Conservation (phyloP, 1,140 invertebrate genomes). For the Reticulitermes speratus region DNA sequence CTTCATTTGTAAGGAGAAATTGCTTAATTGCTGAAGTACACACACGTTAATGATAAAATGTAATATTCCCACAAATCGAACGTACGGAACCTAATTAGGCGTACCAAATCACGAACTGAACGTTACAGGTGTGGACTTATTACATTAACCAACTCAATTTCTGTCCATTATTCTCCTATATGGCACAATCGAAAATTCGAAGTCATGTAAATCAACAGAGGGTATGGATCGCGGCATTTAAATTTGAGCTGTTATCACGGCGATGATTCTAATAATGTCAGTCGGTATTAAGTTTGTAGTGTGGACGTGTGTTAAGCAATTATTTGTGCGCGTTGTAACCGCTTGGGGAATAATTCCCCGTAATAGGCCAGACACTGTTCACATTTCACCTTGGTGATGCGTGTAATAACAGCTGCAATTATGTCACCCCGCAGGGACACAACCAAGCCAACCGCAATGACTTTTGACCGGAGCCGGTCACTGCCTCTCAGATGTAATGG, state of each 20-base stretch:
- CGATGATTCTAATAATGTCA: background rate
- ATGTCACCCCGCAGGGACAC: background rate
- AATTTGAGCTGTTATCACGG: background rate
- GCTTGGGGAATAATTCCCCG: background rate
- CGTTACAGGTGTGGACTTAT: background rate
- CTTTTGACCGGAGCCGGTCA: background rate
- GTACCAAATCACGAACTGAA: background rate
- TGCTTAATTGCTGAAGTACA: too few relatives aligned
- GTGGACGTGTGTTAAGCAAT: background rate
- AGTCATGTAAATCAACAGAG: background rate
- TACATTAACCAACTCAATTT: background rate
- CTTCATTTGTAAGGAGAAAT: too few relatives aligned
- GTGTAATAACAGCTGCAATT: background rate
- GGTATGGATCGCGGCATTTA: background rate
- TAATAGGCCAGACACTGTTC: background rate
- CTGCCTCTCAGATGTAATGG: too few relatives aligned
- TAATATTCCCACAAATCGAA: too few relatives aligned
- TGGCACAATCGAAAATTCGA: background rate
- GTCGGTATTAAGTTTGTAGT: background rate
- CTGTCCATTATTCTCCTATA: background rate
- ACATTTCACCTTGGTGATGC: background rate
- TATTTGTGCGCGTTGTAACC: background rate
- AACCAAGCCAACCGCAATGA: background rate
- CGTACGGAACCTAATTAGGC: background rate
- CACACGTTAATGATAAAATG: too few relatives aligned